Percentiles rank a stretch among this genome's conserved stretches.
These are phyloP conservation scores for Ischnus inquisitorius DNA, from an alignment of 2,888 invertebrate genomes.

Conservation along the genomic window DNA sequence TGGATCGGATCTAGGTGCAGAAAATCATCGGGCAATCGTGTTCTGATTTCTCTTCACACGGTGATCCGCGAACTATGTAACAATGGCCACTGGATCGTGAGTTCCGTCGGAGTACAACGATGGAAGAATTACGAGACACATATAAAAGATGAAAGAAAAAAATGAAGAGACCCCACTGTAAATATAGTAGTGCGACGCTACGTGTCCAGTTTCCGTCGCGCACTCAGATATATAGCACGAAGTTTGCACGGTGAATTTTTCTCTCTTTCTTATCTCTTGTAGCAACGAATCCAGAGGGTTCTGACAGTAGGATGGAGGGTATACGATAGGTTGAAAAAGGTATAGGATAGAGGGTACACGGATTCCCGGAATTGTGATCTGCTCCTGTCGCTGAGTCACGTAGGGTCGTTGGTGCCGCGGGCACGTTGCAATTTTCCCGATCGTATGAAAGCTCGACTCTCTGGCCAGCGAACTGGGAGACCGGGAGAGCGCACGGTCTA, in stretches of 20 bases:
- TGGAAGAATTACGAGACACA: background rate
- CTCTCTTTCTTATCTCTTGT: slow-evolving; percentile 48
- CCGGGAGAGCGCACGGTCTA: background rate
- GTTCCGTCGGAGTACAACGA: background rate
- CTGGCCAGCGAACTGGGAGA: slow-evolving; percentile 34
- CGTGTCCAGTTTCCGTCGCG: slow-evolving; percentile 42
- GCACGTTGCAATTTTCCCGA: slow-evolving; percentile 69
- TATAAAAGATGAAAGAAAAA: background rate
- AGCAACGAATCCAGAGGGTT: slow-evolving; percentile 18
- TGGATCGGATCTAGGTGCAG: background rate
- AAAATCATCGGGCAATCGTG: slow-evolving; percentile 57
- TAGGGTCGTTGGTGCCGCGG: slow-evolving; percentile 68
- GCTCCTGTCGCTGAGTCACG: slow-evolving; percentile 66
- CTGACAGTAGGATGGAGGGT: slow-evolving; percentile 29
- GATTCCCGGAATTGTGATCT: slow-evolving; percentile 69
- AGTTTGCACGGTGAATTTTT: slow-evolving; percentile 53
- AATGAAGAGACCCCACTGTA: slow-evolving; percentile 4
- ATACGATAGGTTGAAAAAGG: slow-evolving; percentile 13
- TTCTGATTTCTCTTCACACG: slow-evolving; percentile 49
- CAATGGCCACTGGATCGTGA: background rate
- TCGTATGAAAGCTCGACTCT: slow-evolving; percentile 67
- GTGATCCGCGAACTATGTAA: background rate
- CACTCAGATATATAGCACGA: background rate
- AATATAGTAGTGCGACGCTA: slow-evolving; percentile 20
- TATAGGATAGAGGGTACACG: slow-evolving; percentile 46